These are phyloP conservation scores for Gallinago nigripennis DNA, from an alignment of 2,797 vertebrate genomes.

Conservation along the genomic window DNA sequence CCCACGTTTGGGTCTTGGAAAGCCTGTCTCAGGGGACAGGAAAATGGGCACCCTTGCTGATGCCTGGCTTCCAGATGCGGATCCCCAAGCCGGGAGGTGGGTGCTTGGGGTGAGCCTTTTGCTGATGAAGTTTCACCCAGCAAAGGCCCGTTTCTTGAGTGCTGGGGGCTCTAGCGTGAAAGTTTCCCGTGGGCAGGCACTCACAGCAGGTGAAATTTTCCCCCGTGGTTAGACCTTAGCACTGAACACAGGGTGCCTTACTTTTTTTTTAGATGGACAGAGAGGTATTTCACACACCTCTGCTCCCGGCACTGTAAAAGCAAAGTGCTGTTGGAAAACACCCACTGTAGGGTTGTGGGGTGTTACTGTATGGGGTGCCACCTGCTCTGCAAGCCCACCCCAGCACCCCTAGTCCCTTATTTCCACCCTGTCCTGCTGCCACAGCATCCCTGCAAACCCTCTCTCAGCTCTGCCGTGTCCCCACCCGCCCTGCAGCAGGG, in stretches of 20 bases:
- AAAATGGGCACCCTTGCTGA: background rate
- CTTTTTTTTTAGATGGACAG: background rate
- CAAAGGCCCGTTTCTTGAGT: background rate
- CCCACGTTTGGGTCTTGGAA: background rate
- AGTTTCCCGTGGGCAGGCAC: background rate
- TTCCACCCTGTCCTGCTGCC: background rate
- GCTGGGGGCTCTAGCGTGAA: background rate
- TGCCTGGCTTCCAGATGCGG: background rate
- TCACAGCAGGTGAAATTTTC: background rate
- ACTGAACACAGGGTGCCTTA: background rate
- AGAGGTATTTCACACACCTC: background rate
- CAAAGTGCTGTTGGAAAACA: background rate
- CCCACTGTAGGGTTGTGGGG: rapidly evolving
- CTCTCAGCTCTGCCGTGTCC: rapidly evolving
- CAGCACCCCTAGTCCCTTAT: background rate
- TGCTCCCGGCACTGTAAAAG: background rate
- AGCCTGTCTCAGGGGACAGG: no score
- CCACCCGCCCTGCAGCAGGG: background rate
- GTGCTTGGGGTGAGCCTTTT: background rate
- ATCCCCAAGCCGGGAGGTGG: rapidly evolving
- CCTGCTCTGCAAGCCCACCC: rapidly evolving
- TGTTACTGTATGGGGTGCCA: rapidly evolving
- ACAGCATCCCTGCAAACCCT: background rate
- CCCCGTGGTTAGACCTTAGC: background rate
- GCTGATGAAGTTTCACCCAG: background rate